These are phyloP conservation scores for Phyllotreta striolata DNA, from an alignment of 2,888 invertebrate species.

Conservation along the genomic window DNA sequence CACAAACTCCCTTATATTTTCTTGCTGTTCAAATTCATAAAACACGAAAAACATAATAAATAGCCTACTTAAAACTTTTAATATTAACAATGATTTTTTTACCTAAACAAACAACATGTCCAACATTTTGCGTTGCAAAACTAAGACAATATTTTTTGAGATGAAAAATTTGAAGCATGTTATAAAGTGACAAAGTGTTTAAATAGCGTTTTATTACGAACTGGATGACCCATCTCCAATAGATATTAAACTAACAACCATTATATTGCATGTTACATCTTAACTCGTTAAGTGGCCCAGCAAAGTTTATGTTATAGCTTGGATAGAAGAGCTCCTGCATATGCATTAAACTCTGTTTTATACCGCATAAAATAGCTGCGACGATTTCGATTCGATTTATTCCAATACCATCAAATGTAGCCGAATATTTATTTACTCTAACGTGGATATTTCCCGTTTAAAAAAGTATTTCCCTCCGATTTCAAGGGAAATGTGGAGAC, in stretches of 20 bases:
- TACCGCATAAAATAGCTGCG: neutral
- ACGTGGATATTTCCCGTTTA: too few relatives aligned
- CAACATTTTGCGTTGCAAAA: too few relatives aligned
- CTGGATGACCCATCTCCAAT: conserved; percentile 5
- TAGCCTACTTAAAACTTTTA: too few relatives aligned
- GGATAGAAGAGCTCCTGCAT: conserved; percentile 5
- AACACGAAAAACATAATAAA: neutral
- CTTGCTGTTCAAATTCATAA: neutral
- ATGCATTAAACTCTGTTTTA: conserved; percentile 8
- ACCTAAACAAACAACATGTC: too few relatives aligned
- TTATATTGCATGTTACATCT: conserved; percentile 12
- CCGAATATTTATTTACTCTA: too few relatives aligned
- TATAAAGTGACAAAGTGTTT: conserved; percentile 8
- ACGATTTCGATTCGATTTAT: too few relatives aligned
- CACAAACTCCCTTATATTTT: conserved; percentile 10
- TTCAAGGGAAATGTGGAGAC: too few relatives aligned
- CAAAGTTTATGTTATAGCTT: conserved; percentile 11
- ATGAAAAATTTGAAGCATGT: too few relatives aligned
- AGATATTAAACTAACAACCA: conserved; percentile 10
- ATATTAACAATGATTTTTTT: too few relatives aligned
- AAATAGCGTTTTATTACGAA: conserved; percentile 4
- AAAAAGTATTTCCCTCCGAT: too few relatives aligned
- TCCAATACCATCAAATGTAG: too few relatives aligned
- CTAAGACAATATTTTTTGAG: too few relatives aligned
- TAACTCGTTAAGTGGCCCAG: conserved; percentile 7